Percentiles rank a stretch among this genome's conserved stretches.
Conservation (phyloP, 2,797 vertebrate species). For the Falco concolor region DNA sequence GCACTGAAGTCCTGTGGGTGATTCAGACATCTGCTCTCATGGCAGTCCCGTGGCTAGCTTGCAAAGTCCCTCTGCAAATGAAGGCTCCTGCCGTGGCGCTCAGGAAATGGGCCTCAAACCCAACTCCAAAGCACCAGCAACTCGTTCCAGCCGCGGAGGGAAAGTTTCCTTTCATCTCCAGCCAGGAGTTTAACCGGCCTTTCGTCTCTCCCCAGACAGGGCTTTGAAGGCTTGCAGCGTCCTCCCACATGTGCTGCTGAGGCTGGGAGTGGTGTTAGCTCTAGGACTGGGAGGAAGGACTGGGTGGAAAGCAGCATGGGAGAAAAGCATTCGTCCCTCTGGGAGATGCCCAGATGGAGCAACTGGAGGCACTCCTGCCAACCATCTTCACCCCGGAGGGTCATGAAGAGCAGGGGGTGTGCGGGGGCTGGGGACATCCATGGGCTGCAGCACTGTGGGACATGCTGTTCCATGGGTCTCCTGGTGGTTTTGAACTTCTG, state of each 20-base stretch:
- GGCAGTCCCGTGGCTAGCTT: background rate
- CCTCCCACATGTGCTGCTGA: constrained; percentile 40
- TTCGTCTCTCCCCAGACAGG: background rate
- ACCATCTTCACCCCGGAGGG: fast-evolving
- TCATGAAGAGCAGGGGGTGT: background rate
- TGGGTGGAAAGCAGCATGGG: background rate
- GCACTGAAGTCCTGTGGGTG: fast-evolving
- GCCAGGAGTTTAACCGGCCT: constrained; percentile 41
- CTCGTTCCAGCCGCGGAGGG: constrained; percentile 26
- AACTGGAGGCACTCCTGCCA: background rate
- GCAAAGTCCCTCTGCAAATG: background rate
- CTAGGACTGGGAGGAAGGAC: background rate
- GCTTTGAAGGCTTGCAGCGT: constrained; percentile 45
- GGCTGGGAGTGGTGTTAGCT: background rate
- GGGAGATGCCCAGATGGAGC: background rate
- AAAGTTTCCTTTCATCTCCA: constrained; percentile 44
- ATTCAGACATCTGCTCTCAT: background rate
- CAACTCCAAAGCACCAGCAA: constrained; percentile 1
- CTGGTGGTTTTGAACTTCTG: background rate
- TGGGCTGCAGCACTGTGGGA: background rate
- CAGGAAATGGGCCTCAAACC: constrained; percentile 20
- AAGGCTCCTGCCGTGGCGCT: background rate
- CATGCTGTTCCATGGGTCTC: fast-evolving
- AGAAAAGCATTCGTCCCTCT: fast-evolving
- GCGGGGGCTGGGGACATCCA: background rate